Conservation (phyloP, 2,113 vertebrate species). For the Callopanchax toddi region DNA sequence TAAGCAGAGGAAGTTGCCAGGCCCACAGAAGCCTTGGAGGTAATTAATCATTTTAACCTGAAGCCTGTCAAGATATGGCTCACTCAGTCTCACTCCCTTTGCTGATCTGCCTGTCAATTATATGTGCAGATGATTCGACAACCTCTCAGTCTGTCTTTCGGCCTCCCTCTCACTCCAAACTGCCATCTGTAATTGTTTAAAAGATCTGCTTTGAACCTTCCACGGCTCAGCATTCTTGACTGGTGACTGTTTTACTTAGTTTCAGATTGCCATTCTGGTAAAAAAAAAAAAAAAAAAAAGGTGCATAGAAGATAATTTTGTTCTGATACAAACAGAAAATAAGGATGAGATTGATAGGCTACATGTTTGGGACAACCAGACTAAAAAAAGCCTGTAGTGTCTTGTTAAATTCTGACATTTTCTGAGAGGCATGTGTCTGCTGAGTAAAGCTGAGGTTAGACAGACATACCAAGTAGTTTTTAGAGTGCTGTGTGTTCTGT, state of each 20-base stretch:
- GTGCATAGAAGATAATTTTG: background rate
- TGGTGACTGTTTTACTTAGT: conserved; percentile 55
- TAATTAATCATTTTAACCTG: conserved; percentile 95
- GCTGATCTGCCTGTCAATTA: conserved; percentile 91
- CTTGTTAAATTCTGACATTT: background rate
- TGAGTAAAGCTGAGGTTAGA: background rate
- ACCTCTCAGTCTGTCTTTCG: conserved; percentile 71
- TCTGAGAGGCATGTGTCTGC: background rate
- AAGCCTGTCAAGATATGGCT: conserved; percentile 91
- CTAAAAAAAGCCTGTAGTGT: background rate
- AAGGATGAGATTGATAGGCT: background rate
- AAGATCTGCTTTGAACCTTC: conserved; percentile 74
- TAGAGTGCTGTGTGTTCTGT: background rate
- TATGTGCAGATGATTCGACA: conserved; percentile 70
- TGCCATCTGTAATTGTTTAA: conserved; percentile 95
- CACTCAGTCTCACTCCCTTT: conserved; percentile 75
- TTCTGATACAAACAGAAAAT: conserved; percentile 5
- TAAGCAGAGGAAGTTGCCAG: conserved; percentile 89
- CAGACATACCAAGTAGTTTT: background rate
- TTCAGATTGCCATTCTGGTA: conserved; percentile 26
- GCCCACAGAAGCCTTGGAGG: conserved; percentile 81
- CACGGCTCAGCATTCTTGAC: conserved; percentile 75
- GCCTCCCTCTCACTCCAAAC: conserved; percentile 65
- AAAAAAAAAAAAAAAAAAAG: conserved; percentile 11
- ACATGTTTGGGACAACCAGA: background rate